Evolutionary conservation across 2,888 invertebrate species (phyloP).

Genomic region (Drosophila flavopinicola): DNA sequence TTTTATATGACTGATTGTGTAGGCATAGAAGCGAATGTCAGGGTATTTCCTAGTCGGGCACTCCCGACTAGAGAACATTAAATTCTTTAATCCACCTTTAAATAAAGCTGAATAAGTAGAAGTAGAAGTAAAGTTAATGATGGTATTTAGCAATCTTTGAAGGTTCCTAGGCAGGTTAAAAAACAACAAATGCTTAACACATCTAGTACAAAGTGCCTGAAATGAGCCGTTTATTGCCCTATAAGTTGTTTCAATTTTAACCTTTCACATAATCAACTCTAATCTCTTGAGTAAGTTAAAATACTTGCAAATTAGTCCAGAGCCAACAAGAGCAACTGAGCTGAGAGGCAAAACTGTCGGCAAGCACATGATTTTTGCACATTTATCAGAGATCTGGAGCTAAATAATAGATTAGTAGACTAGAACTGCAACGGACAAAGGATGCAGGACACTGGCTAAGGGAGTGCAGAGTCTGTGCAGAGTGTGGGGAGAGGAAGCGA

Average conservation of each 20-base stretch:
- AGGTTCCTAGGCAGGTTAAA: not conserved
- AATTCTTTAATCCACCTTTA: no score
- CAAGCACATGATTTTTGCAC: constrained; percentile 40
- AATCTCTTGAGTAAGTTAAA: constrained; percentile 32
- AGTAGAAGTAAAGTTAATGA: not conserved
- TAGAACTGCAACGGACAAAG: constrained; percentile 29
- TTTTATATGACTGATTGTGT: no score
- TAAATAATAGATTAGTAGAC: constrained; percentile 58
- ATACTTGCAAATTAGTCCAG: constrained; percentile 27
- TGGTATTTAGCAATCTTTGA: not conserved
- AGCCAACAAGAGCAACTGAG: constrained; percentile 3
- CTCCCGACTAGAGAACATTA: no score
- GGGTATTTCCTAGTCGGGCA: no score
- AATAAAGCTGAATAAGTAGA: not conserved
- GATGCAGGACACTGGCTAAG: constrained; percentile 3
- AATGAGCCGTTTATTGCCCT: constrained; percentile 1
- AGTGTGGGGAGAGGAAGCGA: not conserved
- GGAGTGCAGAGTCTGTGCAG: not conserved
- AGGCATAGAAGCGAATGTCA: no score
- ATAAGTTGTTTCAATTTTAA: constrained; percentile 12
- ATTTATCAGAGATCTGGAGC: constrained; percentile 33
- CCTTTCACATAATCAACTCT: constrained; percentile 11
- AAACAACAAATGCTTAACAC: not conserved
- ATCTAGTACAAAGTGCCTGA: not conserved
- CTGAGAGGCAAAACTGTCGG: not conserved